A percentile compares a stretch with the other conserved stretches of the same genome.
These are phyloP conservation scores for Lutraria rhynchaena DNA, from an alignment of 1,140 invertebrate genomes.

Conservation along the genomic window DNA sequence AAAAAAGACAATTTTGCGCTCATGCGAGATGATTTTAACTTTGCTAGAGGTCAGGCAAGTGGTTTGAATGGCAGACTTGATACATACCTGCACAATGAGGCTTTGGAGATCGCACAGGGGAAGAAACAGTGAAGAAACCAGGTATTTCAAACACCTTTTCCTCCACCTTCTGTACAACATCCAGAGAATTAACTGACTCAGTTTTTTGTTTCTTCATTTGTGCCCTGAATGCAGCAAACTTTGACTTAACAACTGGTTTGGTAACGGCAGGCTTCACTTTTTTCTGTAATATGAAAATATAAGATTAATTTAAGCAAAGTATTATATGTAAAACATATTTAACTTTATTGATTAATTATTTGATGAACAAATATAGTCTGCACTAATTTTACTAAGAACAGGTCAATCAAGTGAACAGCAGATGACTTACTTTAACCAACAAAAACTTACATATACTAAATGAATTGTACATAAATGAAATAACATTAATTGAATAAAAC, in stretches of 20 bases:
- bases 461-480: background rate
- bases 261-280: conserved; percentile 57
- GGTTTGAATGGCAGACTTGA: background rate
- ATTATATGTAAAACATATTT: too few species aligned
- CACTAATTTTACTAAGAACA: too few species aligned
- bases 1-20: too few species aligned
- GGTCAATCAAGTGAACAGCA: too few species aligned
- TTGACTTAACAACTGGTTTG: conserved; percentile 74
- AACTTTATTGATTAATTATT: too few species aligned
- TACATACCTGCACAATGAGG: conserved; percentile 72
- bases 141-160: conserved; percentile 76
- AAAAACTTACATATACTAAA: background rate
- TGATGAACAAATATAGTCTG: too few species aligned
- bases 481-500: background rate
- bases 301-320: too few species aligned
- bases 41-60: too few species aligned
- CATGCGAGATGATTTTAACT: too few species aligned
- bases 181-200: conserved; percentile 5
- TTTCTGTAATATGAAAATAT: conserved; percentile 72
- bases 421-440: too few species aligned
- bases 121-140: conserved; percentile 79
- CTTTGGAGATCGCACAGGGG: conserved; percentile 71
- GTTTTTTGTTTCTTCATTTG: conserved; percentile 71
- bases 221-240: conserved; percentile 79
- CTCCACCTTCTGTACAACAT: conserved; percentile 28